A percentile compares a stretch with the other conserved stretches of the same genome.
Evolutionary conservation across 2,113 vertebrate species (phyloP).

Genomic region (Cochlearius cochlearius): DNA sequence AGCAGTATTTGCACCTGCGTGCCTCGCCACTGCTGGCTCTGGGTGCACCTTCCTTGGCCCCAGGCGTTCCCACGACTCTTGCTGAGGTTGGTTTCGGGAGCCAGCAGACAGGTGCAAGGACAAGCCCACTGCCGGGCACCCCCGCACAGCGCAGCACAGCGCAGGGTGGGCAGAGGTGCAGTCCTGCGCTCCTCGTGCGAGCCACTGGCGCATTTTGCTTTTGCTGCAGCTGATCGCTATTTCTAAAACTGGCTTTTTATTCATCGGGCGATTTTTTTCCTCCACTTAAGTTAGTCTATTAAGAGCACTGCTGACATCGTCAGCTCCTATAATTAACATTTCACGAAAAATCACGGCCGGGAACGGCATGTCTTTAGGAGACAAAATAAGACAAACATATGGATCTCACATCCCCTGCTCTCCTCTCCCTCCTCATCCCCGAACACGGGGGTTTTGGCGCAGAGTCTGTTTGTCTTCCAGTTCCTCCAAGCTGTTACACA

Average conservation of each 20-base stretch:
- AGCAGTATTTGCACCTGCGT: background rate
- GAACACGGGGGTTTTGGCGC: background rate
- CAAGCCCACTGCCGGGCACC: accelerated
- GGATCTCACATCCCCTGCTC: background rate
- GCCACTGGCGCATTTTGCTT: constrained; percentile 24
- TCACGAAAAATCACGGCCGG: constrained; percentile 17
- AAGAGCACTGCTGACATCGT: constrained; percentile 63
- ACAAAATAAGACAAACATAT: constrained; percentile 3
- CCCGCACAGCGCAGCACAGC: accelerated
- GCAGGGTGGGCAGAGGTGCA: background rate
- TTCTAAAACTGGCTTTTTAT: constrained; percentile 62
- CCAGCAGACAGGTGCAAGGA: accelerated
- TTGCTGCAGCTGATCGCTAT: constrained; percentile 37
- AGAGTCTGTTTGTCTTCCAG: background rate
- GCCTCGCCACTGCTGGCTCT: background rate
- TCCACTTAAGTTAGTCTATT: constrained; percentile 35
- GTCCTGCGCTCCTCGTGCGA: background rate
- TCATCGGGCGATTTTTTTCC: constrained; percentile 2
- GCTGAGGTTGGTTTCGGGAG: constrained; percentile 32
- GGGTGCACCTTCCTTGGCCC: background rate
- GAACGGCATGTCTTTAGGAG: background rate
- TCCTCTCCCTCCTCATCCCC: background rate
- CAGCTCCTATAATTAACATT: constrained; percentile 62
- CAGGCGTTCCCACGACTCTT: background rate
- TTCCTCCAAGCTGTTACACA: background rate